Conservation (phyloP, 2,113 vertebrate genomes). For the Sebastes schlegelii region DNA sequence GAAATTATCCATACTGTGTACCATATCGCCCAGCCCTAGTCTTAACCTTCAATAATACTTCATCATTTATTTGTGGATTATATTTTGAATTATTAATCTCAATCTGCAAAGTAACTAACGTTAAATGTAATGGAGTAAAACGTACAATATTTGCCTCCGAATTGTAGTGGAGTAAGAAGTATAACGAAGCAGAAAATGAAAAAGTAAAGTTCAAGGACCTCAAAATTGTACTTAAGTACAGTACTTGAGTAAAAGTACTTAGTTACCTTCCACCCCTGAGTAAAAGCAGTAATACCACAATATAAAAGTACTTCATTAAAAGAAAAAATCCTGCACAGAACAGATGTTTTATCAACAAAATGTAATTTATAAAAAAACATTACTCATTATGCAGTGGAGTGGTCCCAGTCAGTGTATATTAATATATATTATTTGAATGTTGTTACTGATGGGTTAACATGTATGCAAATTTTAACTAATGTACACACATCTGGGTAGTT, state of each 20-base stretch:
- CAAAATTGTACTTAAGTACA: neutral
- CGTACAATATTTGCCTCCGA: neutral
- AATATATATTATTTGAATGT: neutral
- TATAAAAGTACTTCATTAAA: neutral
- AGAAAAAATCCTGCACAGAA: neutral
- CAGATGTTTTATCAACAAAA: neutral
- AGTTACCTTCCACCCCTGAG: neutral
- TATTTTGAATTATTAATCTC: neutral
- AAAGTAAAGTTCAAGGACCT: neutral
- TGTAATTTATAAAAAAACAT: neutral
- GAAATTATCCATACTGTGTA: no score
- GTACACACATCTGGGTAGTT: neutral
- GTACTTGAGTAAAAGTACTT: neutral
- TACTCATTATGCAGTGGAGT: neutral
- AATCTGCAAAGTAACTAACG: neutral
- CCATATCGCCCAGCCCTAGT: neutral
- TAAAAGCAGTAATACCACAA: constrained; percentile 5
- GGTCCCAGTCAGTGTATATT: neutral
- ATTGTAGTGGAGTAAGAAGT: neutral
- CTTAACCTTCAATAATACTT: neutral
- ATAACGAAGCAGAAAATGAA: neutral
- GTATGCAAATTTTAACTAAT: neutral
- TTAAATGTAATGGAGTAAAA: neutral
- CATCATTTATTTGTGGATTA: neutral
- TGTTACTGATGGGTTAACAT: neutral